Evolutionary conservation across 2,797 vertebrate species (phyloP).

Genomic region (Limosa lapponica): DNA sequence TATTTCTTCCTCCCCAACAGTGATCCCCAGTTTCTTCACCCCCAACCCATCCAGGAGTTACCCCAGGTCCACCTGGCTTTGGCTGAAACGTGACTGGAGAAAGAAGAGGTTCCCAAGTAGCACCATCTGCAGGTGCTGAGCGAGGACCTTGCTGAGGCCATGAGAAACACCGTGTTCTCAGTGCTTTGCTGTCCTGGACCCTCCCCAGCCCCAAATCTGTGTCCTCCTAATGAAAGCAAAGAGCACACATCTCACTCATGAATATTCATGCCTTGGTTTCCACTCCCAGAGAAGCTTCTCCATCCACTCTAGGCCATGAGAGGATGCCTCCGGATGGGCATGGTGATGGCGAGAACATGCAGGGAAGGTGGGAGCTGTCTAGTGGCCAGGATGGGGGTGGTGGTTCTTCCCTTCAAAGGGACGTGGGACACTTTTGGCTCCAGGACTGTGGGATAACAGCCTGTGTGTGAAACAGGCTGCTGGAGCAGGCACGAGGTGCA

Average conservation of each 20-base stretch:
- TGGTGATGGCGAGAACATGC: not conserved
- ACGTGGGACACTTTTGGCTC: accelerated
- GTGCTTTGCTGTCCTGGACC: not conserved
- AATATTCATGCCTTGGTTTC: not conserved
- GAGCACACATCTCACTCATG: accelerated
- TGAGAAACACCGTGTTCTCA: not conserved
- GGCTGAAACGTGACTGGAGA: accelerated
- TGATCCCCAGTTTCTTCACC: not conserved
- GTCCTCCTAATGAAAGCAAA: not conserved
- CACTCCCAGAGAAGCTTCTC: not conserved
- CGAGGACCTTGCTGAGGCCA: not conserved
- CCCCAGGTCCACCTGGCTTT: not conserved
- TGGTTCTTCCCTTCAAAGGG: not conserved
- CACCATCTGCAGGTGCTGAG: not conserved
- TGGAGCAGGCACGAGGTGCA: accelerated
- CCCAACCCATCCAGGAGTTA: not conserved
- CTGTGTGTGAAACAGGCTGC: not conserved
- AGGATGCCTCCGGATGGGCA: not conserved
- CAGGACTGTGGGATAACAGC: not conserved
- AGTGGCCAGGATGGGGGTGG: no score
- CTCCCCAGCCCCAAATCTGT: not conserved
- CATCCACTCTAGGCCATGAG: not conserved
- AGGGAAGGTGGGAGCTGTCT: not conserved
- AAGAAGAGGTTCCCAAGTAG: not conserved
- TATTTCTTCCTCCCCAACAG: not conserved